These are phyloP conservation scores for Pheosia gnoma DNA, from an alignment of 2,888 invertebrate genomes.

Conservation along the genomic window DNA sequence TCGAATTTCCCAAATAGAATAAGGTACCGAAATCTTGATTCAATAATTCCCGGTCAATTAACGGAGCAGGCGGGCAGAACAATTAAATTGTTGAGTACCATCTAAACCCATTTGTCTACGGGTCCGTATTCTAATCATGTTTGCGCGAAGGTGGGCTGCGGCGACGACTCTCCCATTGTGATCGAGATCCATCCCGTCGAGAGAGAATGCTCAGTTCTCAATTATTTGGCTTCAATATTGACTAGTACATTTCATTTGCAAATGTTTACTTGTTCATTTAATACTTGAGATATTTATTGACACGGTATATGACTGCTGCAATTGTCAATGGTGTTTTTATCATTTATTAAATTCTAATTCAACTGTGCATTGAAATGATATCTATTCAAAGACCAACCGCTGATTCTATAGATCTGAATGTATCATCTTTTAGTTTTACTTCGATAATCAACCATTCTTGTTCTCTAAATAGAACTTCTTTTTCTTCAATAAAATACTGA, in stretches of 20 bases:
- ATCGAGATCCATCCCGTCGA: not conserved
- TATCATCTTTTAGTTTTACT: too few species aligned
- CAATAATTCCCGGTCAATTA: constrained; percentile 7
- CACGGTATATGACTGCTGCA: not conserved
- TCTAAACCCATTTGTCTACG: constrained; percentile 7
- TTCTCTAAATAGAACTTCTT: too few species aligned
- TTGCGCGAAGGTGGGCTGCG: constrained; percentile 3
- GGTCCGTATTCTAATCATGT: constrained; percentile 7
- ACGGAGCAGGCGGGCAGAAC: constrained; percentile 6
- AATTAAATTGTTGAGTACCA: constrained; percentile 6
- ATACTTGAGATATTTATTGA: not conserved
- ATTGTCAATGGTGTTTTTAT: not conserved
- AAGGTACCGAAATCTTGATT: not conserved
- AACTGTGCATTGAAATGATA: too few species aligned
- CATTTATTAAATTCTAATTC: too few species aligned
- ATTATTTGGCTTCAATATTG: constrained; percentile 3
- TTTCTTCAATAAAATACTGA: too few species aligned
- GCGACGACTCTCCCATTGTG: not conserved
- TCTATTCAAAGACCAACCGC: too few species aligned
- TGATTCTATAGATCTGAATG: too few species aligned
- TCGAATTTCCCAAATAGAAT: constrained; percentile 1
- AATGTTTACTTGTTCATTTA: not conserved
- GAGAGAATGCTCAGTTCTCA: constrained; percentile 5
- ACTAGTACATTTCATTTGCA: not conserved
- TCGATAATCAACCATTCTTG: too few species aligned